Conservation (phyloP, 2,113 vertebrate species). For the Craseonycteris thonglongyai region DNA sequence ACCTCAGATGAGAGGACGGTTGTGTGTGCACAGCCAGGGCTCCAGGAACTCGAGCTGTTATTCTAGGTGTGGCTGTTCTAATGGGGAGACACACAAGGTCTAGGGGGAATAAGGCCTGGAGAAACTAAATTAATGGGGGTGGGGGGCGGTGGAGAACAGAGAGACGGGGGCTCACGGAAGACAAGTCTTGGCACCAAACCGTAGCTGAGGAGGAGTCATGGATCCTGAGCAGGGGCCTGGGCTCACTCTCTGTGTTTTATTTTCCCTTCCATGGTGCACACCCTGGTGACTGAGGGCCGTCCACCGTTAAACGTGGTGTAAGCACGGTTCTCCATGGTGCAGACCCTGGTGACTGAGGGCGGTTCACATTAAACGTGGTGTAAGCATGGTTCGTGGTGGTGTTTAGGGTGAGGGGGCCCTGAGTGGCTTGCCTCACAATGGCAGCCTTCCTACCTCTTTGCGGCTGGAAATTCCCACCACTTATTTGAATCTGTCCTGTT, state of each 20-base stretch:
- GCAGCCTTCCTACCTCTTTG: not conserved
- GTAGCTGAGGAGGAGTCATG: not conserved
- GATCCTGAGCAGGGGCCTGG: not conserved
- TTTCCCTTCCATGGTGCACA: not conserved
- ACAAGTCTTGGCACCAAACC: not conserved
- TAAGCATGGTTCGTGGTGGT: too few relatives aligned
- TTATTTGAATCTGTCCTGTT: not conserved
- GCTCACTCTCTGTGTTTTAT: accelerated
- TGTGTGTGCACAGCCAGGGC: accelerated
- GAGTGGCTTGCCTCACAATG: not conserved
- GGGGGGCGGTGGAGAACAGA: too few relatives aligned
- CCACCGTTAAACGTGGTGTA: accelerated
- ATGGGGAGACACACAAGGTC: not conserved
- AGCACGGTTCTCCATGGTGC: not conserved
- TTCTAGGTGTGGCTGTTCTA: not conserved
- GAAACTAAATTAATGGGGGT: accelerated
- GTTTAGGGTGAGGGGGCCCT: accelerated
- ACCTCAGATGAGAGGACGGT: not conserved
- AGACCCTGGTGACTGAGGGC: not conserved
- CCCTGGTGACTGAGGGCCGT: not conserved
- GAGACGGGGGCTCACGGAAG: accelerated
- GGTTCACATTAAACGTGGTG: accelerated
- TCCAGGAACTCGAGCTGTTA: not conserved
- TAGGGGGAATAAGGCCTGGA: not conserved
- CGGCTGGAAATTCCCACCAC: not conserved